Evolutionary conservation across 30 jellyfish, hydroid and myxozoan species (phyloP).

Genomic region (Hydractinia symbiolongicarpus): DNA sequence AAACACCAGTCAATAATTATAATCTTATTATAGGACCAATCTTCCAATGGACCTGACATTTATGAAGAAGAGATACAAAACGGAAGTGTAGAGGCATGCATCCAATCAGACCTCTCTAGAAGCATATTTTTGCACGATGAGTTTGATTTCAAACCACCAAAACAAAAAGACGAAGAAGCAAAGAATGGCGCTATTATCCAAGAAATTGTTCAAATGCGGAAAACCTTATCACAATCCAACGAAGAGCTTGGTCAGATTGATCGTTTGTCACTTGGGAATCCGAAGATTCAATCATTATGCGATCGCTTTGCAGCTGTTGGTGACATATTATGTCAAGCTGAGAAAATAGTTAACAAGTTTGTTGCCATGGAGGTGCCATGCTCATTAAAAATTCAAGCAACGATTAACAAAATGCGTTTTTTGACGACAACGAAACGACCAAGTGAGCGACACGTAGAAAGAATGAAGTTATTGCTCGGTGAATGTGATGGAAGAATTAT

Average conservation of each 20-base stretch:
- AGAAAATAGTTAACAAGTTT: background rate
- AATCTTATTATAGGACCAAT: no score
- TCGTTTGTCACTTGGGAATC: constrained; percentile 22
- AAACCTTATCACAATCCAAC: no score
- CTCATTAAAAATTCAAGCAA: background rate
- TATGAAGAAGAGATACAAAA: no score
- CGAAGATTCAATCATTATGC: constrained; percentile 10
- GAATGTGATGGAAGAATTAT: constrained; percentile 9
- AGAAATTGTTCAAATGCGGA: no score
- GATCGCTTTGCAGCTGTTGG: background rate
- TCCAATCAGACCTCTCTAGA: no score
- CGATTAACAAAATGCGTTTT: background rate
- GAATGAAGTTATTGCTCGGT: constrained; percentile 14
- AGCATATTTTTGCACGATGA: no score
- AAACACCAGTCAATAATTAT: no score
- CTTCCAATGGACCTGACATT: no score
- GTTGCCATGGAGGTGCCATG: background rate
- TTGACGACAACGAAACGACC: constrained; percentile 13
- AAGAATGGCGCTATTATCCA: no score
- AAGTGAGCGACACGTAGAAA: constrained; percentile 11
- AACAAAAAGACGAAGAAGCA: no score
- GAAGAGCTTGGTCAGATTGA: background rate
- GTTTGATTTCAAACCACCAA: no score
- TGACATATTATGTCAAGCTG: background rate
- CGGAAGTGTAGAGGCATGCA: no score